Conservation (phyloP, 2,888 invertebrate genomes). For the Oligia fasciuncula region DNA sequence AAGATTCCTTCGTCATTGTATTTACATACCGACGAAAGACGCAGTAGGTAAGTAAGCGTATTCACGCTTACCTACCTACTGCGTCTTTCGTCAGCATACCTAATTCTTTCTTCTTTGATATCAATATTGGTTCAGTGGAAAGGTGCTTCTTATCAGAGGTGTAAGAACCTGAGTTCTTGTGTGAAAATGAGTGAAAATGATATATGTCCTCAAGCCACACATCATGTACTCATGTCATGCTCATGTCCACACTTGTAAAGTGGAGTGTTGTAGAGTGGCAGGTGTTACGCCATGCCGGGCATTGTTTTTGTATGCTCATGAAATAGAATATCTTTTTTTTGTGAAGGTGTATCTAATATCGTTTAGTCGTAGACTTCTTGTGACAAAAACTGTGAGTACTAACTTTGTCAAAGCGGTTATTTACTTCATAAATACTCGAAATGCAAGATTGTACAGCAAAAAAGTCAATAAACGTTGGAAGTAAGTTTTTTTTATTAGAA, state of each 20-base stretch:
- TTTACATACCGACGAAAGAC: too few species aligned
- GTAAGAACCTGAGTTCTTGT: not conserved
- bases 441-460: not conserved
- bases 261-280: constrained; percentile 42
- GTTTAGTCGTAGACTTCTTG: not conserved
- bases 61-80: not conserved
- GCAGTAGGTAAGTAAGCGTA: too few species aligned
- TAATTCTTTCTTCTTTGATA: constrained; percentile 11
- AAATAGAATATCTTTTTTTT: not conserved
- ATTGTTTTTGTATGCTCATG: constrained; percentile 2
- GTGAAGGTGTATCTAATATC: not conserved
- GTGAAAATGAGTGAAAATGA: constrained; percentile 23
- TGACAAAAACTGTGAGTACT: not conserved
- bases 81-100: not conserved
- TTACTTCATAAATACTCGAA: not conserved
- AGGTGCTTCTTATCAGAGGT: constrained; percentile 23
- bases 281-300: not conserved
- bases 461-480: not conserved
- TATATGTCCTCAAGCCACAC: constrained; percentile 5
- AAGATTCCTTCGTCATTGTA: not conserved
- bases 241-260: constrained; percentile 26
- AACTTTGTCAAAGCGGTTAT: not conserved
- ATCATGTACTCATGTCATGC: not conserved
- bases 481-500: not conserved
- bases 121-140: constrained; percentile 13